Evolutionary conservation across 2,797 vertebrate genomes (phyloP).

Genomic region (Enteromius paludinosus): DNA sequence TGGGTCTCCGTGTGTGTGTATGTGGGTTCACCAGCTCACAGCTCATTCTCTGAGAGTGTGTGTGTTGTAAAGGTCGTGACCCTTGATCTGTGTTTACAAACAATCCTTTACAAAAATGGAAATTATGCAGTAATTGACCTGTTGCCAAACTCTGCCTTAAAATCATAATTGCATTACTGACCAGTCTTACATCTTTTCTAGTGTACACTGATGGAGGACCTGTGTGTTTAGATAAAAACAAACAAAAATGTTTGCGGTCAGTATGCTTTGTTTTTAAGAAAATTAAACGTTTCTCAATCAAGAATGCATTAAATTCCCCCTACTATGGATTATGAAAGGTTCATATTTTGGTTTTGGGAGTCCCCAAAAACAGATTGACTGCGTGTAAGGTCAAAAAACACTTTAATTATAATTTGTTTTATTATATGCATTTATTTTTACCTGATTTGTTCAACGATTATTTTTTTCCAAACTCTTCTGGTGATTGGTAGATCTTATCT

Average conservation of each 20-base stretch:
- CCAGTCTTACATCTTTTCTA: background rate
- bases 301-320: background rate
- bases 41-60: slow-evolving; percentile 26
- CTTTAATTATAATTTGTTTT: too few relatives aligned
- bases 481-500: too few relatives aligned
- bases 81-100: slow-evolving; percentile 24
- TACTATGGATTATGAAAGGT: too few relatives aligned
- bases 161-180: background rate
- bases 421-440: too few relatives aligned
- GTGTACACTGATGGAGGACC: background rate
- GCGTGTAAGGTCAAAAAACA: too few relatives aligned
- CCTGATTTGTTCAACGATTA: too few relatives aligned
- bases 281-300: background rate
- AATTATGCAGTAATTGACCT: background rate
- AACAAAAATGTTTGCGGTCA: background rate
- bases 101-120: slow-evolving; percentile 2
- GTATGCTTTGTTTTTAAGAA: too few relatives aligned
- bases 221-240: too few relatives aligned
- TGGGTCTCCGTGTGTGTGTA: slow-evolving; percentile 17
- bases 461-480: too few relatives aligned
- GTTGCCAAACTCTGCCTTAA: background rate
- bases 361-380: too few relatives aligned
- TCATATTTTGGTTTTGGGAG: too few relatives aligned
- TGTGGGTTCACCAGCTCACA: slow-evolving; percentile 29
- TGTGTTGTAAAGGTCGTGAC: slow-evolving; percentile 37